Base-by-base conservation (phyloP, 2,797 vertebrate species). In the Etheostoma nigrum region DNA sequence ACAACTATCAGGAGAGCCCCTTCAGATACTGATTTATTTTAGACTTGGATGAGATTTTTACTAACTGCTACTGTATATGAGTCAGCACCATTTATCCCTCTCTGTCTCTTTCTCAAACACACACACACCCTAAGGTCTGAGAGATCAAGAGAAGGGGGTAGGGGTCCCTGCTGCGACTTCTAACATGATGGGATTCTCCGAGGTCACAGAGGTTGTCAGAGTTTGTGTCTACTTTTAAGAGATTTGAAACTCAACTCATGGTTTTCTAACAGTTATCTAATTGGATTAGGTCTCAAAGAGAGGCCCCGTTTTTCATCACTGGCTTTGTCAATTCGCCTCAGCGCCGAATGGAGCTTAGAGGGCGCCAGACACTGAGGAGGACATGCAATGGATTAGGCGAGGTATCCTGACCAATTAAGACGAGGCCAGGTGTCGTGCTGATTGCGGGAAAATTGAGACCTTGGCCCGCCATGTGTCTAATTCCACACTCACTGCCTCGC, bases 281-380 rank as follows among this genome's bases (percentile, higher is more conserved):
- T 94, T 94, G 94, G 94, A 95, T 95, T 95, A 95, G 76, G 90
- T 81, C 87, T 90, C 88, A 91, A 88, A 91, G 87, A 86, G 80
- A 78, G 85, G 74, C 85, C 84, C 72, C 60, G n/a, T 77, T 85
- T 86, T 90, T 86, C 74, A 84, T 91, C 83, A 80, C 55, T 57
- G 55, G 78, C 88, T 89, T 92, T 93, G 91, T 92, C 86, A 83
- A 76, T 84, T 88, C 52, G 69, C 82, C 82, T 86, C 82, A 80
- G 76, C 49, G 33, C 74, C 11, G 61, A 86, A 87, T 69, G 60
- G 81, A 86, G 89, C 80, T 93, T 88, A 87, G 82, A 86, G 83
- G 84, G 83, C 86, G 86, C 57, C 86, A 83, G 89, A 90, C 83
- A 81, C 77, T 21, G 76, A 78, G 69, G 74, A 88, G 79, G 85